Evolutionary conservation across 1,140 invertebrate species (phyloP).

Genomic region (Aphidius gifuensis): DNA sequence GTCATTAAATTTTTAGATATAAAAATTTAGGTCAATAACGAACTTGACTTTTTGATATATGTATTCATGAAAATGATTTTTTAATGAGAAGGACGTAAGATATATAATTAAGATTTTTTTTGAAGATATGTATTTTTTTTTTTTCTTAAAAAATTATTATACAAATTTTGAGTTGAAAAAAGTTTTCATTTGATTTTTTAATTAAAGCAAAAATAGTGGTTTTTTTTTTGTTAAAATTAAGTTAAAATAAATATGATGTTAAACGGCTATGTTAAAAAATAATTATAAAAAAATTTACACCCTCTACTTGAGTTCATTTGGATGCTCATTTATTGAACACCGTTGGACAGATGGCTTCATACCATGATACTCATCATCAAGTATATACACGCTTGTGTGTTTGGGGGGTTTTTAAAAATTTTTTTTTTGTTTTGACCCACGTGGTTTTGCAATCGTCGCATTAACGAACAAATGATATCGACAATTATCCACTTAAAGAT

Average conservation of each 20-base stretch:
- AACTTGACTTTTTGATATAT: too few relatives aligned
- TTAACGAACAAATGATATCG: slow-evolving; percentile 51
- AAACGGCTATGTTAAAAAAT: too few relatives aligned
- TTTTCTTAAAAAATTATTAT: too few relatives aligned
- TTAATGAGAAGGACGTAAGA: too few relatives aligned
- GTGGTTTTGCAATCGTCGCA: slow-evolving; percentile 49
- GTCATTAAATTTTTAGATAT: too few relatives aligned
- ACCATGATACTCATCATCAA: slow-evolving; percentile 2
- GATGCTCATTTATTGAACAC: slow-evolving; percentile 44
- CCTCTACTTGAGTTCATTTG: slow-evolving; percentile 33
- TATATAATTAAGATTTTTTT: too few relatives aligned
- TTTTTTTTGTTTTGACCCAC: slow-evolving; percentile 51
- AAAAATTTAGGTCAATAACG: too few relatives aligned
- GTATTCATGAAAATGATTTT: too few relatives aligned
- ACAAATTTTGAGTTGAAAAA: too few relatives aligned
- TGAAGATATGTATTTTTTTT: neutral
- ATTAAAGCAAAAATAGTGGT: too few relatives aligned
- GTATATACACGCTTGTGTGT: neutral
- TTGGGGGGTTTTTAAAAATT: slow-evolving; percentile 25
- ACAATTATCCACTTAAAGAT: slow-evolving; percentile 38
- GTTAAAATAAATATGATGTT: neutral
- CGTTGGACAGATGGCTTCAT: slow-evolving; percentile 46
- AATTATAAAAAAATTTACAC: slow-evolving; percentile 43
- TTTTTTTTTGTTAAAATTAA: too few relatives aligned
- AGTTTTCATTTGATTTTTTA: too few relatives aligned